phyloP scores from a whole-genome alignment of 2,888 invertebrate species.

The Chydorus sphaericus region DNA sequence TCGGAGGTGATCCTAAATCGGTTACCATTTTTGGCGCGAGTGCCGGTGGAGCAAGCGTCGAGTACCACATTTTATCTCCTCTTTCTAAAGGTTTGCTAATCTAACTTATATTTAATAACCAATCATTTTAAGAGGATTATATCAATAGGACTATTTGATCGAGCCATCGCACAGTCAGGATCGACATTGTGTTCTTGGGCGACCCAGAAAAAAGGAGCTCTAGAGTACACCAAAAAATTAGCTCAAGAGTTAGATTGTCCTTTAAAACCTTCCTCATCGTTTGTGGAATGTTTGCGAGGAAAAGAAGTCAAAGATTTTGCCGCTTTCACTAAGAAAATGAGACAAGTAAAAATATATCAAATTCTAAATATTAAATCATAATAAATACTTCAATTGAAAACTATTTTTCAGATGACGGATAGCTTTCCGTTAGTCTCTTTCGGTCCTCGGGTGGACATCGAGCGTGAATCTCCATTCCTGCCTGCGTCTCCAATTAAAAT shows the following conservation, averaged over 20 bases:
- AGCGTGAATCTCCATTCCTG: background rate
- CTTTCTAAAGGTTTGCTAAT: conserved; percentile 19
- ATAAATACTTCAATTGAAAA: no score
- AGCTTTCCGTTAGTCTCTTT: background rate
- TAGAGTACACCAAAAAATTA: background rate
- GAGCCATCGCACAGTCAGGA: background rate
- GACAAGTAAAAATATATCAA: no score
- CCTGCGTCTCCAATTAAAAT: background rate
- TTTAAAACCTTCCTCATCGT: background rate
- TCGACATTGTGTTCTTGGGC: background rate
- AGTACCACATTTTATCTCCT: background rate
- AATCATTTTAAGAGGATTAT: background rate
- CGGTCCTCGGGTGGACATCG: background rate
- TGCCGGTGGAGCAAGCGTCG: conserved; percentile 16
- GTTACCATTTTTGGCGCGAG: conserved; percentile 17
- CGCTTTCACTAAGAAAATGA: no score
- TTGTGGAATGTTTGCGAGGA: background rate
- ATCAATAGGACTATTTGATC: background rate
- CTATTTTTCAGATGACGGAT: no score
- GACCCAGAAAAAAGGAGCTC: background rate
- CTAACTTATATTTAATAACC: no score
- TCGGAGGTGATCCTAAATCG: conserved; percentile 21
- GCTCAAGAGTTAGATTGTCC: background rate
- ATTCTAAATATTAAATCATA: background rate
- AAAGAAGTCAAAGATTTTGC: background rate